phyloP scores from a whole-genome alignment of 2,113 vertebrate species.

The Corynorhinus townsendii region DNA sequence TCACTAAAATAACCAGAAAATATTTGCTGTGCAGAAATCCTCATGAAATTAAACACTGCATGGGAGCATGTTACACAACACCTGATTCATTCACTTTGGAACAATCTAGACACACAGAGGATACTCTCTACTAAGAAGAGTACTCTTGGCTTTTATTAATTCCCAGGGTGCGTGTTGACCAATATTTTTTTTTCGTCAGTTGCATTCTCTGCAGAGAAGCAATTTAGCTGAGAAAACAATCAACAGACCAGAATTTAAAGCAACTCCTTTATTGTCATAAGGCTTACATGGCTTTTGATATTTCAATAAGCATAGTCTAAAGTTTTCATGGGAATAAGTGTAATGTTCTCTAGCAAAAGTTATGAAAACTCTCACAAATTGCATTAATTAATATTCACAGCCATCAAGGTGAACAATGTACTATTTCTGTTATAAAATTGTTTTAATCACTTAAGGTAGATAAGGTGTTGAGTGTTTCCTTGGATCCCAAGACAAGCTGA shows the following conservation, averaged over 20 bases:
- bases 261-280: constrained; percentile 36
- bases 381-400: constrained; percentile 19
- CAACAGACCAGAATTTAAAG: constrained; percentile 51
- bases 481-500: background rate
- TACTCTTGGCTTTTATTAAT: constrained; percentile 21
- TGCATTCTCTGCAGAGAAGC: constrained; percentile 54
- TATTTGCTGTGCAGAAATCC: constrained; percentile 31
- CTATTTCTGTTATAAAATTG: background rate
- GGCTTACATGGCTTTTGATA: constrained; percentile 35
- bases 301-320: constrained; percentile 50
- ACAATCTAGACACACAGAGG: constrained; percentile 55
- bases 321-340: constrained; percentile 36
- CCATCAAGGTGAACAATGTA: constrained; percentile 7
- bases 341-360: background rate
- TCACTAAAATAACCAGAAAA: constrained; percentile 18
- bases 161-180: constrained; percentile 48
- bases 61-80: constrained; percentile 47
- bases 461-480: background rate
- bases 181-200: constrained; percentile 51
- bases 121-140: constrained; percentile 32
- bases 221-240: constrained; percentile 55
- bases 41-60: constrained; percentile 15
- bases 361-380: background rate
- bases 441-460: constrained; percentile 4
- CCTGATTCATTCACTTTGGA: constrained; percentile 54